Evolutionary conservation across 1,140 invertebrate genomes (phyloP), one percentile per base, ranked within the genome.

Genomic region (Diorhabda sublineata): DNA sequence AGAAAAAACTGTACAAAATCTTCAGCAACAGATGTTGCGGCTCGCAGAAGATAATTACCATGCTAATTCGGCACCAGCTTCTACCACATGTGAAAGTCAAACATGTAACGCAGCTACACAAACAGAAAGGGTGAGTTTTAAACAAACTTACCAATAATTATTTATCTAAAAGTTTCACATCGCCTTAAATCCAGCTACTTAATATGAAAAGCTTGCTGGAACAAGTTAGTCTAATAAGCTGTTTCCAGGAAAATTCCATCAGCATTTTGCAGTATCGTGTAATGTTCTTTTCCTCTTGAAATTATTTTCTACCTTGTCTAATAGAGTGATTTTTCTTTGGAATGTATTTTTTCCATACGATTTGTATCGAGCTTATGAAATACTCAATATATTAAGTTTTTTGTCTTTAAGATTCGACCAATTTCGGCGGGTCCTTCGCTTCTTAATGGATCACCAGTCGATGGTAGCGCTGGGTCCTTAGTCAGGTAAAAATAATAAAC

Each of bases 31-130:
- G 82, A 84, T 88, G 75, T 80, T 80, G 47, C 79, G 83, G 70
- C 71, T 83, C 57, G 78, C 80, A 71, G 76, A 75, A 58, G 82
- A 84, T 71, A 83, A 81, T 70, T 72, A 76, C 56, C 77, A 67
- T 41, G 73, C 75, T 5, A 74, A 74, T 58, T 79, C 75, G 7
- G 76, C 74, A 6, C 76, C 76, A 3, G 73, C 76, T 11, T 78
- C 77, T 3, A 83, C 76, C 71, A 80, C 74, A 71, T 73, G 56
- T 11, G 72, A 73, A 59, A 69, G 73, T 75, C 80, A 83, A 67
- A 83, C 78, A 6, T 85, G 85, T 69, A 90, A 91, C 79, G 87
- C 88, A 66, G 87, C 90, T 64, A 91, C 89, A 58, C 90, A 91
- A 80, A 91, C 90, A 11, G 89, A 91, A 78, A 87, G 88, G 83